Evolutionary conservation across 1,140 invertebrate genomes (phyloP), one percentile per base, ranked within the genome.

Genomic region (Zaprionus inermis): DNA sequence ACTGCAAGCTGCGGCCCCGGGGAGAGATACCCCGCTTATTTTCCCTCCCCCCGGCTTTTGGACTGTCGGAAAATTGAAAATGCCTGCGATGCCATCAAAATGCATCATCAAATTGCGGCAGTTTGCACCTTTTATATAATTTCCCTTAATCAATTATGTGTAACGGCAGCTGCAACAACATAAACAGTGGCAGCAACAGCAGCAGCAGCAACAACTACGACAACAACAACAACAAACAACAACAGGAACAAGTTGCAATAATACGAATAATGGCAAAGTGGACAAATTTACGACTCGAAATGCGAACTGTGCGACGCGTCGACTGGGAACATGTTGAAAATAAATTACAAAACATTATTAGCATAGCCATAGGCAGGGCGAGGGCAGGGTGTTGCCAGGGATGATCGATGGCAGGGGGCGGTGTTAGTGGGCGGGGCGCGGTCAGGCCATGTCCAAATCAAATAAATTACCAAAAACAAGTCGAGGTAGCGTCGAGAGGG

Each of bases 341-440:
- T 85, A 86, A 86, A 86, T 79, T 79, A 79, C 82, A 78, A 85
- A 76, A 86, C 82, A 86, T 85, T 86, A 85, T 85, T 86, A 86
- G 82, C 82, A 85, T 81, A 44, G 72, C 55, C 60, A 38, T n/a
- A n/a, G 30, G 14, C 36, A 7, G 36, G 36, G 5, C 36, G n/a
- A 38, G 36, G 14, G 14, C 14, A n/a, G 36, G 36, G n/a, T n/a
- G n/a, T n/a, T n/a, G n/a, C n/a, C n/a, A 51, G 60, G 78, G 60
- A 59, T 76, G 71, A 72, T 68, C 55, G 52, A 64, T 34, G 56
- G 70, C 56, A 36, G 56, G 7, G 34, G 75, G 76, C 75, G 75
- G 82, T 65, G 75, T n/a, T n/a, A n/a, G 30, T 30, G 22, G 22
- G 38, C 38, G 38, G 6, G 7, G 38, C 38, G n/a, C n/a, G 38